Evolutionary conservation across 2,113 vertebrate species (phyloP), one percentile per base, ranked within the genome.

Genomic region (Agelaius tricolor): DNA sequence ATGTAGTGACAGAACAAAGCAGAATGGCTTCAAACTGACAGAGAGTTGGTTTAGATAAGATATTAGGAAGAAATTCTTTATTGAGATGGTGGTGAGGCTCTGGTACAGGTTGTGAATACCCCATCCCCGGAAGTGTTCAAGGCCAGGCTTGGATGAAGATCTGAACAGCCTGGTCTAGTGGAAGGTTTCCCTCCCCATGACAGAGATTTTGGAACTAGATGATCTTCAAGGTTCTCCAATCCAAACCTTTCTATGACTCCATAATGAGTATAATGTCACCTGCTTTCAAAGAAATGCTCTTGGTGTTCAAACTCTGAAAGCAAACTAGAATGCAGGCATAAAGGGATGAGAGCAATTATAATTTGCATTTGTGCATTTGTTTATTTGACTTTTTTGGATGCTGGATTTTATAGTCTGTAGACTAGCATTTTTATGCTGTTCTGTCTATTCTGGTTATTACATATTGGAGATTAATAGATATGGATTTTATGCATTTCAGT

Each of bases 251-350:
- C 35, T 41, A 30, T 49, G n/a, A 13, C 19, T 66, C 57, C 92
- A 72, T 81, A 95, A 28, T 62, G 7, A 31, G 5, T n/a, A 79
- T 11, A 47, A 71, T 43, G 57, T 9, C n/a, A 47, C 1, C 37
- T 55, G 57, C 15, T 94, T 94, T 94, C 63, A 81, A 72, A 94
- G 89, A 90, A 84, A 8, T 75, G 46, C 24, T 76, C 27, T 94
- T 95, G 76, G 13, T 20, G 91, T 49, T 87, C 46, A n/a, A 93
- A 93, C 6, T 85, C 37, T 55, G 63, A 95, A 90, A 94, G 43
- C 18, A 89, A 93, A 76, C 16, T 66, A 43, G 13, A 82, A 39
- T 13, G 15, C 30, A 89, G 44, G 44, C 71, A 46, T 58, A 59
- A 22, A 84, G 22, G 49, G 13, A 61, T 35, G n/a, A 63, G 20